Evolutionary conservation across 2,888 invertebrate genomes (phyloP).

Genomic region (Elmis aenea): DNA sequence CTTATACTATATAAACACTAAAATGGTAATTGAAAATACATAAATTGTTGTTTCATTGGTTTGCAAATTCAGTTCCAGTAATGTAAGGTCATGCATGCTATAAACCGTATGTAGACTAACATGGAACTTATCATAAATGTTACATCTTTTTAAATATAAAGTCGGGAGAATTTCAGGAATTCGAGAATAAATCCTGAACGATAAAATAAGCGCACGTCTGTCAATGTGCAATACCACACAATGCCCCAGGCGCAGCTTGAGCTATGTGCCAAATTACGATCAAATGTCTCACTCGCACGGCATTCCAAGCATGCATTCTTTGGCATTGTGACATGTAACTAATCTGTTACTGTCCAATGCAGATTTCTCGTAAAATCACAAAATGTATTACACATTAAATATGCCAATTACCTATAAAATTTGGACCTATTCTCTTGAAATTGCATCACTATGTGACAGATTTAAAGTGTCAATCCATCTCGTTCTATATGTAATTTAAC

Average conservation of each 20-base stretch:
- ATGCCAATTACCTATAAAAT: slow-evolving; percentile 38
- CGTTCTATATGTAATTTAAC: slow-evolving; percentile 43
- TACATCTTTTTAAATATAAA: no score
- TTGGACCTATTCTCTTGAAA: slow-evolving; percentile 36
- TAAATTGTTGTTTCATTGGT: no score
- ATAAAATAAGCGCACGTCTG: no score
- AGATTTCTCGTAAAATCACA: slow-evolving; percentile 13
- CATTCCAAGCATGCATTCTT: slow-evolving; percentile 41
- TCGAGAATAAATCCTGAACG: no score
- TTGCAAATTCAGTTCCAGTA: no score
- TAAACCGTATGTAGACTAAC: no score
- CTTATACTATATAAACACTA: no score
- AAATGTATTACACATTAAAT: slow-evolving; percentile 15
- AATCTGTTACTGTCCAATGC: slow-evolving; percentile 13
- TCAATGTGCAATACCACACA: slow-evolving; percentile 31
- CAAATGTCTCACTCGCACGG: slow-evolving; percentile 39
- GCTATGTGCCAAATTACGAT: slow-evolving; percentile 45
- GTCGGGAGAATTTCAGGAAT: no score
- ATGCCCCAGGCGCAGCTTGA: slow-evolving; percentile 33
- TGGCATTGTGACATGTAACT: slow-evolving; percentile 32
- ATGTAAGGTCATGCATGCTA: no score
- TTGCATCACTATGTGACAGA: slow-evolving; percentile 39
- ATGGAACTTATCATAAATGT: no score
- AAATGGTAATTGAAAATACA: no score
- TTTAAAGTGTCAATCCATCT: slow-evolving; percentile 43